These are phyloP conservation scores for Phragmatobia fuliginosa DNA, from an alignment of 2,888 invertebrate species.

Conservation along the genomic window DNA sequence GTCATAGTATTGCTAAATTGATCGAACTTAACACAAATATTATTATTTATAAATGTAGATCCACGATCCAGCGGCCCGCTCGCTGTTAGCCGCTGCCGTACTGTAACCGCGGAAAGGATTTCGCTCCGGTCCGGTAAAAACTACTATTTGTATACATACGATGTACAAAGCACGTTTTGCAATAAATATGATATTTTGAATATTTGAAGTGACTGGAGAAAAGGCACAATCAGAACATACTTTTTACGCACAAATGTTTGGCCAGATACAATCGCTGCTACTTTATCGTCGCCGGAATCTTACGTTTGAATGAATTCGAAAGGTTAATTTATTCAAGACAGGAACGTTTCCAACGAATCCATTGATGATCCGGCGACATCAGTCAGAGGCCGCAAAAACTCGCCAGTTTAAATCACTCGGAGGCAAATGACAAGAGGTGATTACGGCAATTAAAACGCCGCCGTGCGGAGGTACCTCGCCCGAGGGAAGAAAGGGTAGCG, in stretches of 20 bases:
- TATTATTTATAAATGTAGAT: constrained; percentile 61
- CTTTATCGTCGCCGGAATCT: constrained; percentile 47
- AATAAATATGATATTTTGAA: constrained; percentile 15
- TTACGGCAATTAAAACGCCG: constrained; percentile 66
- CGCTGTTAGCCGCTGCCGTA: not conserved
- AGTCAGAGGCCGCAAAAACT: constrained; percentile 46
- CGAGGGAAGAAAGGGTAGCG: not conserved
- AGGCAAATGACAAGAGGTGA: constrained; percentile 68
- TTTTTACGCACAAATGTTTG: constrained; percentile 41
- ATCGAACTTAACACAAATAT: constrained; percentile 63
- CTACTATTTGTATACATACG: not conserved
- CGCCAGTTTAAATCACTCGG: constrained; percentile 57
- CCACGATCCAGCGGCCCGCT: constrained; percentile 46
- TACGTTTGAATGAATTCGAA: constrained; percentile 50
- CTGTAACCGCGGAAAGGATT: not conserved
- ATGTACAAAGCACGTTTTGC: constrained; percentile 10
- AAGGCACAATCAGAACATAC: constrained; percentile 35
- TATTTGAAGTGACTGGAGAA: constrained; percentile 6
- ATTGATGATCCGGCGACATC: constrained; percentile 48
- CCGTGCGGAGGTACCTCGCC: constrained; percentile 29
- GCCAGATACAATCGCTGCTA: constrained; percentile 39
- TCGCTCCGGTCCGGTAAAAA: not conserved
- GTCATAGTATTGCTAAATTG: constrained; percentile 48
- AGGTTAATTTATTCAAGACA: constrained; percentile 52
- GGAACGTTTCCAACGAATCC: constrained; percentile 49